These are phyloP conservation scores for Sphaerophoria taeniata DNA, from an alignment of 2,888 invertebrate genomes.

Conservation along the genomic window DNA sequence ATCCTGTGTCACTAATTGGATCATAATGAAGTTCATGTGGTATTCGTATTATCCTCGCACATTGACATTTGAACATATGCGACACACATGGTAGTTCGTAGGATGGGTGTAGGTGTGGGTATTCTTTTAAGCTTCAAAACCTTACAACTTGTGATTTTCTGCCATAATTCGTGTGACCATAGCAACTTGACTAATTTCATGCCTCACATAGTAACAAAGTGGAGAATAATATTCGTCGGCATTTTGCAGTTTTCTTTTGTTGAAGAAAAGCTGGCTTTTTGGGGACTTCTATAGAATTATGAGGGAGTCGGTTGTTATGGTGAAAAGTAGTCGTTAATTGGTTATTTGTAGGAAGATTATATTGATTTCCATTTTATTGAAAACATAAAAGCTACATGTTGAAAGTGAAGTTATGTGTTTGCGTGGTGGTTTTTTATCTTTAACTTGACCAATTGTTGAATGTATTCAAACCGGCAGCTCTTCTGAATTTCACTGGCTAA, in stretches of 20 bases:
- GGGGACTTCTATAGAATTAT: background rate
- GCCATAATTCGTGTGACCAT: constrained; percentile 52
- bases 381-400: background rate
- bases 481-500: no score
- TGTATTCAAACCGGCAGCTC: no score
- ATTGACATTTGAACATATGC: background rate
- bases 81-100: background rate
- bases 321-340: constrained; percentile 2
- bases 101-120: background rate
- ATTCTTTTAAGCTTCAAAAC: constrained; percentile 17
- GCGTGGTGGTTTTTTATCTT: no score
- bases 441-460: no score
- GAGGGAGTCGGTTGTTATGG: background rate
- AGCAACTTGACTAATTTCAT: constrained; percentile 54
- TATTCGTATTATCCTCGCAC: constrained; percentile 32
- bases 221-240: background rate
- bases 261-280: constrained; percentile 8
- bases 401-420: no score
- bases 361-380: background rate
- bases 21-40: constrained; percentile 67
- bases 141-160: constrained; percentile 59
- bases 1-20: constrained; percentile 60
- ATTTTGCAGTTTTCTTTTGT: background rate
- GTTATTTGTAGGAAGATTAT: constrained; percentile 1
- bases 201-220: constrained; percentile 37